Evolutionary conservation across 2,113 vertebrate genomes (phyloP), one percentile per base, ranked within the genome.

Genomic region (Gambusia affinis): DNA sequence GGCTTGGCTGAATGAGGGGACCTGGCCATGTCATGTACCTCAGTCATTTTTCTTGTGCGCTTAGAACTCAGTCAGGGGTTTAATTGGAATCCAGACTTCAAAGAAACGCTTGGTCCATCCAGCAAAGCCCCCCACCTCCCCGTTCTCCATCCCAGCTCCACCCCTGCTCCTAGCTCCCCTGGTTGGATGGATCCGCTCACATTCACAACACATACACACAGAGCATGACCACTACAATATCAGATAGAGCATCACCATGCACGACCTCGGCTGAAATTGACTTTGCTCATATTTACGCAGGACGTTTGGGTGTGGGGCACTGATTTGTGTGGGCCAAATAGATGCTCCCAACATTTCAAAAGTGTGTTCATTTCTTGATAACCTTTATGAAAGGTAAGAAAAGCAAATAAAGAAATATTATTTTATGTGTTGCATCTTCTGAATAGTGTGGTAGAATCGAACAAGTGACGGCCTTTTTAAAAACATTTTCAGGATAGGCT

Each of bases 51-150:
- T 97, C 94, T 97, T 96, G 85, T 93, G 93, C 85, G 90, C 96
- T 99, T 95, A 98, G 97, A 99, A 98, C 97, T 98, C 98, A 97
- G 98, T 97, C 95, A 97, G 97, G 96, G 97, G 97, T 98, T 98
- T 99, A 99, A 99, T 98, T 99, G 97, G 96, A 98, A 99, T 98
- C 95, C 94, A 97, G 97, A 99, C 98, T 97, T 99, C 97, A 98
- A 99, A 98, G 97, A 96, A 96, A 94, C 95, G 95, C 94, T 94
- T 91, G 92, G 92, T 95, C 95, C 95, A 93, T 95, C 95, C 88
- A 83, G 75, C 81, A 82, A 82, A 67, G 75, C 83, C 87, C 80
- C 85, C 81, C 51, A 17, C 15, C 44, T 17, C 44, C 4, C 44
- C 44, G 7, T 12, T 51, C 47, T n/a, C 84, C 78, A 76, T 78